Evolutionary conservation across 2,113 vertebrate species (phyloP), one percentile per base, ranked within the genome.

Genomic region (Sturnira hondurensis): DNA sequence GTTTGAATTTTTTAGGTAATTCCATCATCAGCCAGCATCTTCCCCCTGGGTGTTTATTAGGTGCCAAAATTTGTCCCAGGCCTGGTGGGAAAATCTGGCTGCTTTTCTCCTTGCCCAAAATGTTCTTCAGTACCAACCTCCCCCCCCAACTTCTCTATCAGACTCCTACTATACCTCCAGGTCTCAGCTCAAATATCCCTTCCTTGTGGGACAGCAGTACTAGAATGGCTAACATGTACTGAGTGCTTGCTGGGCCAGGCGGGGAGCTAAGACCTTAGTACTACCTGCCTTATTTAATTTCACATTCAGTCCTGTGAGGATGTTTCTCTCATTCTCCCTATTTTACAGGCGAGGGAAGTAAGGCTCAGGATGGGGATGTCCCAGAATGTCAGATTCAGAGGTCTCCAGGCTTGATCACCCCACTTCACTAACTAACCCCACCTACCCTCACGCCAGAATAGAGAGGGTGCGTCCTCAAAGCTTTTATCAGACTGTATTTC

Each of bases 1-100:
- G 22, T 98, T 93, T 94, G 90, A 96, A 17, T 98, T 97, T 85
- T 98, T 98, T 89, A 98, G 98, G 97, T 98, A 93, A 97, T 63
- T 86, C 13, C 9, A 14, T n/a, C 47, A 50, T 80, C 28, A 77
- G 41, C 96, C 63, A 58, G 13, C 41, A 22, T 77, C 52, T 65
- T 13, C 13, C 43, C 13, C 3, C 28, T 38, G 2, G 58, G 85
- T 88, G 50, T 80, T 70, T 78, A 5, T 82, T 85, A 81, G 85
- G 19, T 41, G 28, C 56, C 81, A 86, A 74, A 65, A 87, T 92
- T 90, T 43, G 76, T 77, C 63, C 33, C 43, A 33, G 36, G 10
- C 22, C 52, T 17, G 0, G 8, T 33, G 33, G 58, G 77, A 81
- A 82, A 61, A 9, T 22, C 5, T 16, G 38, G 24, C 28, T 81